Base-by-base conservation (phyloP, 30 jellyfish, hydroid and myxozoan species). In the Hydra vulgaris region DNA sequence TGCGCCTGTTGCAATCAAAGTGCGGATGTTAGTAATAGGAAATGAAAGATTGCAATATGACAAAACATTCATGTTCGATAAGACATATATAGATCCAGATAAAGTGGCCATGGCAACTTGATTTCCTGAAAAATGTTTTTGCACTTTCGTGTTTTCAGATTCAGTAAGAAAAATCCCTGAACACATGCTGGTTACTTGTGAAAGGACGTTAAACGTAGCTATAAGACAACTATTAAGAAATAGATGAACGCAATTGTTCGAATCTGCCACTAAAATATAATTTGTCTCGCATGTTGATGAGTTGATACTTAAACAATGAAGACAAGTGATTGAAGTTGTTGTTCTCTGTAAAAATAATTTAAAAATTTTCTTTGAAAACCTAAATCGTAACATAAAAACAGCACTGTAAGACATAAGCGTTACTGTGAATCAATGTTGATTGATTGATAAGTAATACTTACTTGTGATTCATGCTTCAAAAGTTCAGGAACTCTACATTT, bases 21-120 rank as follows among this genome's bases (percentile, higher is more conserved):
- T 66, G 7, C 72, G 74, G 7, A 88, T 80, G 27, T 88, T 79
- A 18, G 96, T 88, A 12, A 88, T 73, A 20, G 85, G 79, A 12
- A 80, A 83, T 26, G 88, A 90, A 53, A 89, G 54, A 52, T 83
- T 81, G 0, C 88, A 84, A 54, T 84, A 89, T 76, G 84, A 95
- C 1, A 84, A 12, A 23, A 87, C 66, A 25, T 80, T 81, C 17
- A 79, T 80, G n/a, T 86, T 89, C 1, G 83, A 56, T 25, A 89
- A 54, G 23, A 89, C 73, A 23, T 84, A 84, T 26, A 89, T 85
- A 15, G 85, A 80, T 20, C 96, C 96, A 20, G 94, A 88, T 25
- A 19, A 74, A 68, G 95, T 84, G 8, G 94, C 95, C 66, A 89
- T 82, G 27, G 96, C 96, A 24, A 89, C 79, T 70, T 89, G 96